Percentiles rank a stretch among this genome's conserved stretches.
phyloP scores from a whole-genome alignment of 2,113 vertebrate species.

The Shinisaurus crocodilurus region DNA sequence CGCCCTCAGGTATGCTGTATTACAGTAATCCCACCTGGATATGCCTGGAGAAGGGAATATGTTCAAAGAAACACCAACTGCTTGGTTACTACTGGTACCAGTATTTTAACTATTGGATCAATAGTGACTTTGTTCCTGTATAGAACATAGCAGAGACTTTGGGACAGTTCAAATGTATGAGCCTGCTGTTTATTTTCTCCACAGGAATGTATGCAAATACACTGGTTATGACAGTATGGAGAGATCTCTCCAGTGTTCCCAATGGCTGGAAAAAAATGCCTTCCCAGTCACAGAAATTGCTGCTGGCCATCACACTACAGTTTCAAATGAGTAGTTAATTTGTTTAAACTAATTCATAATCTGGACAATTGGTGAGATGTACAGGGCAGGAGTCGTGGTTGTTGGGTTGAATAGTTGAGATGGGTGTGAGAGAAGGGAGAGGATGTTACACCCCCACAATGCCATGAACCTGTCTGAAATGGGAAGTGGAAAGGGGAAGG shows the following conservation, averaged over 20 bases:
- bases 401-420: background rate
- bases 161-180: background rate
- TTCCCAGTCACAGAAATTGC: background rate
- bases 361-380: background rate
- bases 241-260: background rate
- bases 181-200: background rate
- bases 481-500: background rate
- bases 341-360: too few species aligned
- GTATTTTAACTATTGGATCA: too few species aligned
- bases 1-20: too few species aligned
- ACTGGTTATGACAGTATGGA: background rate
- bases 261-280: background rate
- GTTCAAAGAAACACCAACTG: background rate
- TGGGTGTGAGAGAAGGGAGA: background rate
- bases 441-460: background rate
- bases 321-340: too few species aligned
- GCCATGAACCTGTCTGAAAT: background rate
- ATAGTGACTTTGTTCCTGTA: too few species aligned
- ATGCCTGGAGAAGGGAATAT: background rate
- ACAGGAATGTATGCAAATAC: background rate
- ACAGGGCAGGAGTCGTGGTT: background rate
- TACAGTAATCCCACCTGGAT: background rate
- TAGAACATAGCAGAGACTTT: background rate
- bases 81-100: background rate
- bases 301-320: too few species aligned